Conservation (phyloP, 2,113 vertebrate genomes). For the Fulmarus glacialis region DNA sequence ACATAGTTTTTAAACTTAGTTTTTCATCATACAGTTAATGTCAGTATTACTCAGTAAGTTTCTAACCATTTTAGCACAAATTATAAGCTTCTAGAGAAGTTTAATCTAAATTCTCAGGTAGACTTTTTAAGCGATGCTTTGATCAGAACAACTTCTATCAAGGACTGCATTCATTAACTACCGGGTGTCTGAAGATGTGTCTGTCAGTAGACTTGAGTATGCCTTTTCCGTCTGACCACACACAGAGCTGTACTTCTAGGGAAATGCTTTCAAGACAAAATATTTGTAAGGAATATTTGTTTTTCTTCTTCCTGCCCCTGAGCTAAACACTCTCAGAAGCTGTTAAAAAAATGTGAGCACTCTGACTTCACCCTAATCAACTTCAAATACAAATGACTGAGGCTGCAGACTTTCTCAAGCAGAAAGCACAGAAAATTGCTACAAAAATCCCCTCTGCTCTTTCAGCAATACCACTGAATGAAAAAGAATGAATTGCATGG, state of each 20-base stretch:
- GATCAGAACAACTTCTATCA: background rate
- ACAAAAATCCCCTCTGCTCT: background rate
- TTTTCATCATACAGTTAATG: background rate
- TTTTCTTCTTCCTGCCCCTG: background rate
- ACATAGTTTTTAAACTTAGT: background rate
- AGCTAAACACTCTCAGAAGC: constrained; percentile 2
- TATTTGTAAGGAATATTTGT: constrained; percentile 17
- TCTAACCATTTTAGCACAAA: background rate
- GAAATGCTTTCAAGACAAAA: constrained; percentile 8
- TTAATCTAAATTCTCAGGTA: background rate
- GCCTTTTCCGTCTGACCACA: constrained; percentile 9
- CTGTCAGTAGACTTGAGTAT: background rate
- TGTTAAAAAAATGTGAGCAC: background rate
- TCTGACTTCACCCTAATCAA: constrained; percentile 20
- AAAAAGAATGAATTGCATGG: constrained; percentile 11
- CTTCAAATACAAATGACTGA: constrained; percentile 23
- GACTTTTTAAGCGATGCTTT: background rate
- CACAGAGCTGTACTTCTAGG: background rate
- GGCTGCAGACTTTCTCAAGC: constrained; percentile 21
- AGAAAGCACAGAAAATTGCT: constrained; percentile 44
- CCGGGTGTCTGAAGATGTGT: background rate
- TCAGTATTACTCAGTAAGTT: background rate
- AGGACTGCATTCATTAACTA: background rate
- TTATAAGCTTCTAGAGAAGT: background rate
- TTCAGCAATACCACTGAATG: background rate